Evolutionary conservation across 2,113 vertebrate species (phyloP), one percentile per base, ranked within the genome.

Genomic region (Rhabdornis inornatus): DNA sequence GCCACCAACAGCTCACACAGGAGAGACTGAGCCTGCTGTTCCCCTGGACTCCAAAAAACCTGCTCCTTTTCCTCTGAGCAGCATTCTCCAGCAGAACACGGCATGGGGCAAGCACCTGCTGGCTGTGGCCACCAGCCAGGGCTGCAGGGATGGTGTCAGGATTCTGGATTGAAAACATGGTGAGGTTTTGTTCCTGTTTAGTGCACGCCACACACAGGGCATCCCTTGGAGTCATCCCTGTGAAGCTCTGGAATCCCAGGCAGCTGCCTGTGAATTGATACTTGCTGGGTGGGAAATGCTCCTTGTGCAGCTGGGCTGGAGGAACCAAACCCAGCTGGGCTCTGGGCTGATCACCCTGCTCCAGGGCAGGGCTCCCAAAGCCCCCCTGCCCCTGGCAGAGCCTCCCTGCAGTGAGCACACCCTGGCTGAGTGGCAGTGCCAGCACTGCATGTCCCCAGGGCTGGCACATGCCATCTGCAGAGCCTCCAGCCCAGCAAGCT

Each of bases 101-200:
- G 83, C 57, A 55, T 22, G 28, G 22, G 83, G 82, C n/a, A 86
- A 80, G 81, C 92, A 96, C 96, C 97, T 97, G 97, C 79, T 10
- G 70, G 95, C 71, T 5, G 40, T 92, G 93, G 89, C 93, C 88
- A 65, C 56, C 52, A 68, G 96, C 96, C 97, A 96, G 92, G 53
- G 83, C 83, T 24, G 75, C 75, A 53, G 31, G 79, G 92, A 91
- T 28, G 60, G 74, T 45, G 18, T 28, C 64, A 87, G 65, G 6
- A 5, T 7, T 68, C 65, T 64, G 95, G 77, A 69, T 60, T 55
- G 83, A 79, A 79, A 75, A 85, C 33, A 28, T 16, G 82, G 55
- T 23, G 19, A 77, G n/a, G 40, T 82, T 94, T 89, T 74, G 5
- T 71, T 55, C 77, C 89, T 28, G 13, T 66, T 96, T 64, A 61